phyloP scores from a whole-genome alignment of 2,797 vertebrate genomes.

The Sebastiscus tertius region DNA sequence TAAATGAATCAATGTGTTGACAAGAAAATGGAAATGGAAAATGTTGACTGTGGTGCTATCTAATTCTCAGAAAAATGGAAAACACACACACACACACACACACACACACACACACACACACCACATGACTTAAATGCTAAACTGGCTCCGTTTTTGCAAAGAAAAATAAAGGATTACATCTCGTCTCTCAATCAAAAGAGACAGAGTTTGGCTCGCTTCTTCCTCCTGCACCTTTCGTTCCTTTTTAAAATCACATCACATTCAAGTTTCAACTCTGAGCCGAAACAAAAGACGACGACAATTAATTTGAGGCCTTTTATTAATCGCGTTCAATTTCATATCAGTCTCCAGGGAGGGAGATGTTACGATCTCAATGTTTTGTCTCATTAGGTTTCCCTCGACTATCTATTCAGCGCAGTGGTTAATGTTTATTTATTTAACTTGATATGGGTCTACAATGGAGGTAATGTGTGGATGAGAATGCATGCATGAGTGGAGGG shows the following conservation, averaged over 20 bases:
- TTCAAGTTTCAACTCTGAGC: slow-evolving; percentile 30
- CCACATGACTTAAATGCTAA: not conserved
- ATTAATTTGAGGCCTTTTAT: slow-evolving; percentile 71
- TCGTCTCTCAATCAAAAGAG: slow-evolving; percentile 9
- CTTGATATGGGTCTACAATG: slow-evolving; percentile 59
- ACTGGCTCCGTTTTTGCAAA: not conserved
- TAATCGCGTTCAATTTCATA: slow-evolving; percentile 68
- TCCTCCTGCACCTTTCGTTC: slow-evolving; percentile 29
- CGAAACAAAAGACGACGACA: slow-evolving; percentile 42
- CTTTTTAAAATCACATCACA: slow-evolving; percentile 31
- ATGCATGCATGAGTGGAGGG: slow-evolving; percentile 57
- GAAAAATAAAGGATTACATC: slow-evolving; percentile 1
- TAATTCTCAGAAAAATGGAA: not conserved
- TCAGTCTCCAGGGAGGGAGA: slow-evolving; percentile 61
- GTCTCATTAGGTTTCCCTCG: slow-evolving; percentile 56
- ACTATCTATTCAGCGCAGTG: slow-evolving; percentile 37
- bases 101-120: not conserved
- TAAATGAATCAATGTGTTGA: not conserved
- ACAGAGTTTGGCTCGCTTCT: not conserved
- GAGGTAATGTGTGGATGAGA: slow-evolving; percentile 65
- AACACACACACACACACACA: not conserved
- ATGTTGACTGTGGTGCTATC: not conserved
- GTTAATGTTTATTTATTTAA: slow-evolving; percentile 69
- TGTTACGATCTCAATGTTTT: slow-evolving; percentile 55
- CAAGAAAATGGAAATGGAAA: not conserved